These are phyloP conservation scores for Meriones psammophilus DNA, from an alignment of 2,797 vertebrate species.

Conservation along the genomic window DNA sequence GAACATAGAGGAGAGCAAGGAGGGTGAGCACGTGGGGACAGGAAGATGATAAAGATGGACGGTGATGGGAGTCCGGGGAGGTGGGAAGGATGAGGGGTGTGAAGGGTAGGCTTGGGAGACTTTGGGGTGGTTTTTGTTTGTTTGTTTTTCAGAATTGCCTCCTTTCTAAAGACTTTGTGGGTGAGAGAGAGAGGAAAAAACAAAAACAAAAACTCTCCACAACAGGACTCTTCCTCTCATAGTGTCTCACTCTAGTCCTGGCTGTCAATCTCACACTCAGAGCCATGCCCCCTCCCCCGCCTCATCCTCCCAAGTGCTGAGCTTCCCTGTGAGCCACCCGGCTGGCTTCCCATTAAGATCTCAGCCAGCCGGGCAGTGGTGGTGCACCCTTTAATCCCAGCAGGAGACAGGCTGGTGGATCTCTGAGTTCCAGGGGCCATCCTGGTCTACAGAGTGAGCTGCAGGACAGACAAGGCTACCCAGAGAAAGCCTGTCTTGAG, in stretches of 20 bases:
- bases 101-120: not conserved
- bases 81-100: not conserved
- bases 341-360: not conserved
- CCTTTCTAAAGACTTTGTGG: constrained; percentile 40
- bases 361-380: not conserved
- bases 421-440: not conserved
- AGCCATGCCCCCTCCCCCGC: not conserved
- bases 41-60: not conserved
- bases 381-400: not conserved
- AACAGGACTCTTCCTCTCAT: constrained; percentile 26
- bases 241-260: not conserved
- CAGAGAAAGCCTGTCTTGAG: not conserved
- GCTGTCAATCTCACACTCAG: not conserved
- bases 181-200: not conserved
- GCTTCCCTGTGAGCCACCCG: not conserved
- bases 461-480: not conserved
- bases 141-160: constrained; percentile 20
- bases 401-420: not conserved
- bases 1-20: accelerated
- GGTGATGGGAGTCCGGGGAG: not conserved
- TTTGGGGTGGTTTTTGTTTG: constrained; percentile 38
- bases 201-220: not conserved
- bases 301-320: not conserved
- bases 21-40: too few relatives aligned
- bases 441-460: not conserved